Conservation (phyloP, 2,113 vertebrate genomes). For the Serilophus lunatus region DNA sequence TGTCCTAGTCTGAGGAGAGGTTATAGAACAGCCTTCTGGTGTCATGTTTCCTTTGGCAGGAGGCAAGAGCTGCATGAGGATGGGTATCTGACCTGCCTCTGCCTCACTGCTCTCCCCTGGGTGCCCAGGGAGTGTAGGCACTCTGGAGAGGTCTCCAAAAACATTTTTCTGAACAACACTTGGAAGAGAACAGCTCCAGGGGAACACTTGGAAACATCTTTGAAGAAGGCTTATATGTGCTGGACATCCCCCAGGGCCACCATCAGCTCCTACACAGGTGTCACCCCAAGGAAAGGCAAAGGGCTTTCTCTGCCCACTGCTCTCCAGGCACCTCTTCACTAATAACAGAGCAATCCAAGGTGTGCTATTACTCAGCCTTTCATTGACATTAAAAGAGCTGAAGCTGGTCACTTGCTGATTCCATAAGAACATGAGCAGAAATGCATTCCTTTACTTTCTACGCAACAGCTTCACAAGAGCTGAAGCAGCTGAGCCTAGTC, state of each 20-base stretch:
- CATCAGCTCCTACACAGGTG: background rate
- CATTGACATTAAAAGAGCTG: background rate
- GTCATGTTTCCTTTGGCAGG: background rate
- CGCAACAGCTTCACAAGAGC: background rate
- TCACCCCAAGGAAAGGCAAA: background rate
- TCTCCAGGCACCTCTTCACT: background rate
- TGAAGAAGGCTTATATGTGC: background rate
- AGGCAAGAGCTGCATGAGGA: background rate
- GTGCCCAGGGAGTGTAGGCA: background rate
- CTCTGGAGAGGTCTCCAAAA: background rate
- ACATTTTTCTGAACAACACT: background rate
- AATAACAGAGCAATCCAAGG: background rate
- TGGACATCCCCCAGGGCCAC: background rate
- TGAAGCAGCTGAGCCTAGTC: background rate
- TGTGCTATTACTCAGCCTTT: background rate
- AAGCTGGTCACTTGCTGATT: background rate
- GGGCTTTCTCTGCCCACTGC: background rate
- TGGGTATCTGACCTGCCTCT: background rate
- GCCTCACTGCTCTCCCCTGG: background rate
- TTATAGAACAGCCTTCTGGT: background rate
- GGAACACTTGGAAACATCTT: background rate
- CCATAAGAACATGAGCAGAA: background rate
- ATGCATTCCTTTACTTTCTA: background rate
- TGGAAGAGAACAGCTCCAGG: background rate
- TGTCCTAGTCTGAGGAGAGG: background rate